phyloP scores from a whole-genome alignment of 2,888 invertebrate species.

The Tortrix viridana region DNA sequence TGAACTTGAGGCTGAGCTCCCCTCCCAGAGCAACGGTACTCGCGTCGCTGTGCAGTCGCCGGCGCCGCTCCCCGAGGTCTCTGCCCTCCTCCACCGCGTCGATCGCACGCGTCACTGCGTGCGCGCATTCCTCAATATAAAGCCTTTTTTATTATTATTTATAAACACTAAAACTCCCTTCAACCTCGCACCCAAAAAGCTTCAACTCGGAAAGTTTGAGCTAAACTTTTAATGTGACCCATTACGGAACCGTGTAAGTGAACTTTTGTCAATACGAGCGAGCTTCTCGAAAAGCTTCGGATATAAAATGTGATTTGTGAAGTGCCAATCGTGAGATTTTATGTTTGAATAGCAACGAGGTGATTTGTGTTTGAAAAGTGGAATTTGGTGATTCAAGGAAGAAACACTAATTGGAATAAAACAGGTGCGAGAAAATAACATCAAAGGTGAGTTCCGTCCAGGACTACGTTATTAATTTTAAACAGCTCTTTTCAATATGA shows the following conservation, averaged over 20 bases:
- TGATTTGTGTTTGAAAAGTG: slow-evolving; percentile 68
- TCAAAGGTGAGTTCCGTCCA: slow-evolving; percentile 62
- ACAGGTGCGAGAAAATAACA: slow-evolving; percentile 42
- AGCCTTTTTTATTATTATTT: slow-evolving; percentile 21
- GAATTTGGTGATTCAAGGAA: slow-evolving; percentile 59
- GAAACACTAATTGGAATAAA: slow-evolving; percentile 44
- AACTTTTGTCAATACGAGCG: slow-evolving; percentile 60
- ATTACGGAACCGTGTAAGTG: slow-evolving; percentile 50
- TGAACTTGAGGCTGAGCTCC: slow-evolving; percentile 60
- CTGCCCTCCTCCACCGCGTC: slow-evolving; percentile 65
- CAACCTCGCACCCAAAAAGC: slow-evolving; percentile 9
- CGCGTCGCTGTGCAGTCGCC: slow-evolving; percentile 54
- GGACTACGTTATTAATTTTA: slow-evolving; percentile 54
- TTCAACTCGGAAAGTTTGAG: slow-evolving; percentile 17
- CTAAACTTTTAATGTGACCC: slow-evolving; percentile 52
- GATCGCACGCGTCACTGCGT: slow-evolving; percentile 61
- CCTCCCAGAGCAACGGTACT: slow-evolving; percentile 76
- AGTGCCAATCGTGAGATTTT: slow-evolving; percentile 71
- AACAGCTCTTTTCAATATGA: slow-evolving; percentile 64
- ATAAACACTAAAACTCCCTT: slow-evolving; percentile 23
- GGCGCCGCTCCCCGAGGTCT: slow-evolving; percentile 73
- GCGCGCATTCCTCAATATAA: slow-evolving; percentile 45
- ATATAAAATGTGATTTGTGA: slow-evolving; percentile 66
- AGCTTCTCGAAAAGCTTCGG: slow-evolving; percentile 54
- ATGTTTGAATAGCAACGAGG: slow-evolving; percentile 59